phyloP scores from a whole-genome alignment of 2,888 invertebrate genomes.

The Phlogophora meticulosa region DNA sequence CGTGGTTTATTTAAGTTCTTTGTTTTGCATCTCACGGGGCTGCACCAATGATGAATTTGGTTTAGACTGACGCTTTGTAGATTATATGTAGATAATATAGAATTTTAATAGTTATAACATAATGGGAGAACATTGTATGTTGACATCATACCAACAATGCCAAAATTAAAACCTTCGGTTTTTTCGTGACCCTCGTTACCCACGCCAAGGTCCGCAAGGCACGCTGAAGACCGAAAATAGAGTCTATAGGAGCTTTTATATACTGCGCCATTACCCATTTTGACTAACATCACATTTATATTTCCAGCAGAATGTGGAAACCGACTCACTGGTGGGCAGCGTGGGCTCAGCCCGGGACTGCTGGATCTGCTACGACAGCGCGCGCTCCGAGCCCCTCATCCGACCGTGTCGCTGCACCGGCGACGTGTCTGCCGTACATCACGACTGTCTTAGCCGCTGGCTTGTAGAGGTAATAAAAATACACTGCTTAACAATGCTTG shows the following conservation, averaged over 20 bases:
- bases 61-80: no score
- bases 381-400: constrained; percentile 95
- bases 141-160: no score
- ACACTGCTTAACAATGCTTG: neutral
- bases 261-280: no score
- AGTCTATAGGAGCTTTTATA: no score
- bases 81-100: no score
- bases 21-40: neutral
- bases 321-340: constrained; percentile 85
- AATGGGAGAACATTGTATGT: no score
- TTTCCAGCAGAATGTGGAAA: constrained; percentile 83
- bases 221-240: no score
- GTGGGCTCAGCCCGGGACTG: constrained; percentile 92
- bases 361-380: constrained; percentile 98
- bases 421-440: constrained; percentile 97
- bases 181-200: no score
- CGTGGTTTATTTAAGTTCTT: neutral
- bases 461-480: constrained; percentile 93
- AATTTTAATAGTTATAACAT: no score
- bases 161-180: no score
- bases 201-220: no score
- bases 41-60: no score
- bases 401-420: constrained; percentile 97
- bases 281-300: neutral
- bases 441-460: constrained; percentile 97